phyloP scores from a whole-genome alignment of 2,797 vertebrate species.

The Toxotes lorentzi region DNA sequence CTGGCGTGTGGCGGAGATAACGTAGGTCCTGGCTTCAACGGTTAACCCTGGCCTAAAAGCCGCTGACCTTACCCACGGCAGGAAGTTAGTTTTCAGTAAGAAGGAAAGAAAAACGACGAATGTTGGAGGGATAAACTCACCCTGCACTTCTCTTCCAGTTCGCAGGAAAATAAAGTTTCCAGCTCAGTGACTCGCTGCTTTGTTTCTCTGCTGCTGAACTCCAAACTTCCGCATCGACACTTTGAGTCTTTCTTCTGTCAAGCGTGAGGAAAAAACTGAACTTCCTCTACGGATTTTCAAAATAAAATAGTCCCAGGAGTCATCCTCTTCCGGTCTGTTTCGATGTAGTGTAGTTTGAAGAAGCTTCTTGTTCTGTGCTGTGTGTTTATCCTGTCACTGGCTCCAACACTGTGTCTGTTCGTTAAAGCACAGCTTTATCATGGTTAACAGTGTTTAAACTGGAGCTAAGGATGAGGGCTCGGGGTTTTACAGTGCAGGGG shows the following conservation, averaged over 20 bases:
- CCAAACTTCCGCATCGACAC: conserved; percentile 53
- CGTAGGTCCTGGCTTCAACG: background rate
- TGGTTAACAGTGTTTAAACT: no score
- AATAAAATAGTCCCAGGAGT: conserved; percentile 9
- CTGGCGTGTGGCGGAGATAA: background rate
- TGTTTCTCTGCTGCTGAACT: conserved; percentile 6
- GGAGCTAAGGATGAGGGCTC: no score
- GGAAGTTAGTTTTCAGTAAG: background rate
- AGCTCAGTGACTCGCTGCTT: background rate
- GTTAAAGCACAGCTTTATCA: no score
- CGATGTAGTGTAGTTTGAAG: no score
- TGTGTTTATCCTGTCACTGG: no score
- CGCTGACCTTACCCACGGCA: background rate
- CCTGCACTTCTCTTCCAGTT: background rate
- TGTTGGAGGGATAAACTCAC: conserved; percentile 23
- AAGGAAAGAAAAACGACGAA: fast-evolving
- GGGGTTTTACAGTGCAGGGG: no score
- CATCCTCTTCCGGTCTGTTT: no score
- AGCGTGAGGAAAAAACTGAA: fast-evolving
- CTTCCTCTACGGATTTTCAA: conserved; percentile 3
- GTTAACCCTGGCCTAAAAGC: background rate
- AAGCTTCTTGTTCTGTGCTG: no score
- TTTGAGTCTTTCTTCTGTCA: background rate
- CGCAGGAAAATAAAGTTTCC: background rate
- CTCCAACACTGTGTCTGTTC: no score